These are phyloP conservation scores for Aphyosemion australe DNA, from an alignment of 2,113 vertebrate species.

Conservation along the genomic window DNA sequence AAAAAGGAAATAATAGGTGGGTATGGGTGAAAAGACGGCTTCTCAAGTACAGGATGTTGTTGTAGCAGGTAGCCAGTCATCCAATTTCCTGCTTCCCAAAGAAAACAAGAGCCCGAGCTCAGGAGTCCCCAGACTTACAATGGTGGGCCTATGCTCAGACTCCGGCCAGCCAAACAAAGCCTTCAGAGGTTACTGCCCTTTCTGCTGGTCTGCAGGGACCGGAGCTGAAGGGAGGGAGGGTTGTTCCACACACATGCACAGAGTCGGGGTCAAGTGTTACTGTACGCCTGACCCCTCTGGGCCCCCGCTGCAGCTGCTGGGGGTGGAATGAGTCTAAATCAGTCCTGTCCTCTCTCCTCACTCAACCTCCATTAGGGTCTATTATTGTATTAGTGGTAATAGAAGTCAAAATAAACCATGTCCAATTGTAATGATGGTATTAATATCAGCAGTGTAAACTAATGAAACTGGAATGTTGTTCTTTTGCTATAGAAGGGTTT, in stretches of 20 bases:
- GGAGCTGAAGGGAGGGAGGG: slow-evolving; percentile 48
- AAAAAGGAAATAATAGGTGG: slow-evolving; percentile 85
- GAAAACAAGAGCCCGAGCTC: slow-evolving; percentile 79
- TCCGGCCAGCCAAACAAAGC: slow-evolving; percentile 78
- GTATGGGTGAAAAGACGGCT: slow-evolving; percentile 82
- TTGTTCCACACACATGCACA: slow-evolving; percentile 45
- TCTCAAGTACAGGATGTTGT: slow-evolving; percentile 88
- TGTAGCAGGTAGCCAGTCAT: slow-evolving; percentile 87
- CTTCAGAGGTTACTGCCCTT: slow-evolving; percentile 81
- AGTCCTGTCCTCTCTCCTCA: slow-evolving; percentile 47
- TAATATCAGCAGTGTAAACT: slow-evolving; percentile 79
- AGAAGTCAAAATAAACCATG: slow-evolving; percentile 81
- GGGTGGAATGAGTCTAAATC: slow-evolving; percentile 53
- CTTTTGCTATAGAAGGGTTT: slow-evolving; percentile 53
- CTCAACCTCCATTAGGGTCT: slow-evolving; percentile 75
- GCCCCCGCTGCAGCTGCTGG: slow-evolving; percentile 67
- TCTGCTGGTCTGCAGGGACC: slow-evolving; percentile 71
- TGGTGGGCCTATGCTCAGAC: slow-evolving; percentile 77
- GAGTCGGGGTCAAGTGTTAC: slow-evolving; percentile 74
- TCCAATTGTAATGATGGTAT: slow-evolving; percentile 80
- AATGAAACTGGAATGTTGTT: slow-evolving; percentile 77
- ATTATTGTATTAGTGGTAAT: slow-evolving; percentile 84
- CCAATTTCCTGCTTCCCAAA: slow-evolving; percentile 88
- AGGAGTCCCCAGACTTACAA: slow-evolving; percentile 77
- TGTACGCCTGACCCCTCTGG: slow-evolving; percentile 73